These are phyloP conservation scores for Lasioglossum marginatum DNA, from an alignment of 2,888 invertebrate species.

Conservation along the genomic window DNA sequence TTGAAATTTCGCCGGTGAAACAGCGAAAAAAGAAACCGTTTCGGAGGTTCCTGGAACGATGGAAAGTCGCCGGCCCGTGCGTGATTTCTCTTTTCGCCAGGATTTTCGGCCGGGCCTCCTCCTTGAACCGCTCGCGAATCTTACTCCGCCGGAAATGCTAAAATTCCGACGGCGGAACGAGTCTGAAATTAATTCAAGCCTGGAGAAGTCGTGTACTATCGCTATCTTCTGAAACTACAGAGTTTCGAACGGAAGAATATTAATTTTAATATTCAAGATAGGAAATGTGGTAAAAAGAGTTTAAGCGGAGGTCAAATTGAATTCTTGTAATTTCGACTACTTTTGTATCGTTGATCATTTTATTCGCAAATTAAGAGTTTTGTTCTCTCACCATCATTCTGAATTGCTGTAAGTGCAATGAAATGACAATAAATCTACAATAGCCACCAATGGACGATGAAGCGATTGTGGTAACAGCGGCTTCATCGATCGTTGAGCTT, in stretches of 20 bases:
- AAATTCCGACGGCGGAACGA: background rate
- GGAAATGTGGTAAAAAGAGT: background rate
- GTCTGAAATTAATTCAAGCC: background rate
- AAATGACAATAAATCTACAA: background rate
- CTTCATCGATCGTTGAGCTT: background rate
- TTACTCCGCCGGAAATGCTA: background rate
- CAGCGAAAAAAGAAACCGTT: constrained; percentile 47
- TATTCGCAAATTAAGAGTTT: background rate
- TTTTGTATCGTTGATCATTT: background rate
- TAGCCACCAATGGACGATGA: background rate
- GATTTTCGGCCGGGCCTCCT: constrained; percentile 32
- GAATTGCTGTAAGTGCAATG: background rate
- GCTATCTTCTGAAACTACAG: background rate
- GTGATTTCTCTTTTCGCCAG: constrained; percentile 71
- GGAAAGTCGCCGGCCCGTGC: constrained; percentile 68
- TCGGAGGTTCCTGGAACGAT: constrained; percentile 71
- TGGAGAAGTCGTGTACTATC: background rate
- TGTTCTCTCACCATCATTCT: too few species aligned
- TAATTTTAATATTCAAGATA: background rate
- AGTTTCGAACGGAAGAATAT: background rate
- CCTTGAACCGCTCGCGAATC: background rate
- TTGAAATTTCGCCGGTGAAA: constrained; percentile 62
- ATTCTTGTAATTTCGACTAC: background rate
- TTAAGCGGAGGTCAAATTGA: too few species aligned
- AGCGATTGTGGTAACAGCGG: background rate